Evolutionary conservation across 2,113 vertebrate genomes (phyloP).

Genomic region (Malurus melanocephalus): DNA sequence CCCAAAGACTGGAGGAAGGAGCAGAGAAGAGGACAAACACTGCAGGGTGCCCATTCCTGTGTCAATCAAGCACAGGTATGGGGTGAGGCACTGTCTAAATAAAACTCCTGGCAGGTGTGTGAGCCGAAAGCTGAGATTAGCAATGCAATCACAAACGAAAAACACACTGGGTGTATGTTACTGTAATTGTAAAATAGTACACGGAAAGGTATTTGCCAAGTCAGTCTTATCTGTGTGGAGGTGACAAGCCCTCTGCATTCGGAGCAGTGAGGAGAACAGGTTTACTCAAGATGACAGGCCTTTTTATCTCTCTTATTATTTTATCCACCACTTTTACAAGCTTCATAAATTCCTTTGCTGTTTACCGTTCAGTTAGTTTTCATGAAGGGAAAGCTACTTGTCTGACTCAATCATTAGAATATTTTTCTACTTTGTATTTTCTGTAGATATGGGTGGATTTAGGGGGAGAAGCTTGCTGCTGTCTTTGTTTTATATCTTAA

Average conservation of each 20-base stretch:
- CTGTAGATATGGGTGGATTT: background rate
- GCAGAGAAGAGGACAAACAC: background rate
- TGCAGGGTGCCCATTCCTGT: background rate
- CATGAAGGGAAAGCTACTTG: background rate
- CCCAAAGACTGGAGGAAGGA: background rate
- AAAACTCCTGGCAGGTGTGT: background rate
- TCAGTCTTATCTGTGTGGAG: background rate
- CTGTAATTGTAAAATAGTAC: background rate
- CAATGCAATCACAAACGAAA: background rate
- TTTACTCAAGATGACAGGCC: background rate
- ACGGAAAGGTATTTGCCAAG: background rate
- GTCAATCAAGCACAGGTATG: background rate
- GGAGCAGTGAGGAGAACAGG: background rate
- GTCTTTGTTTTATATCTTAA: background rate
- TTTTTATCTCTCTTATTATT: conserved; percentile 13
- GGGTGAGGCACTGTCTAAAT: conserved; percentile 7
- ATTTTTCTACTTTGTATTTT: background rate
- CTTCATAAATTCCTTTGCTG: conserved; percentile 43
- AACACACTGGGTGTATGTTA: background rate
- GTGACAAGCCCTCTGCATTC: background rate
- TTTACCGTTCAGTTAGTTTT: background rate
- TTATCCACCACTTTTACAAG: background rate
- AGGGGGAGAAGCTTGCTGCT: background rate
- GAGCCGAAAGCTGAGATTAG: background rate
- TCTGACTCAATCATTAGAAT: background rate